phyloP scores from a whole-genome alignment of 2,113 vertebrate species.

The Xenus cinereus region DNA sequence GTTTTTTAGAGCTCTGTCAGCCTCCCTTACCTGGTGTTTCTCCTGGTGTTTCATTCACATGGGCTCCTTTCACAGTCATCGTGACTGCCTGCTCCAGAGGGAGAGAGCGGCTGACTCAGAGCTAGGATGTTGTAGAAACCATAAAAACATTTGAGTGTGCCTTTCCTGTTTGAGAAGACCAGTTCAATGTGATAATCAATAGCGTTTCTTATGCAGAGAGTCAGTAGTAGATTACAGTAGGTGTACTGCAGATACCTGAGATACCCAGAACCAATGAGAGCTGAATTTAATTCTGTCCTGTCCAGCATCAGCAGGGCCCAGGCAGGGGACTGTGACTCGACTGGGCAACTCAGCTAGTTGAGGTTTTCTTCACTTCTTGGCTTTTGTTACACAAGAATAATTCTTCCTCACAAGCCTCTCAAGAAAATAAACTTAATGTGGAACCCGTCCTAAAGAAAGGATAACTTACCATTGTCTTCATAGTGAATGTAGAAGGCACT shows the following conservation, averaged over 20 bases:
- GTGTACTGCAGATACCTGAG: background rate
- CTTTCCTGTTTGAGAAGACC: background rate
- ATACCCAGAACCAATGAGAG: background rate
- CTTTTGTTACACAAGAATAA: background rate
- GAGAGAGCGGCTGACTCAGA: background rate
- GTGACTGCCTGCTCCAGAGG: background rate
- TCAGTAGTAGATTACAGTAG: background rate
- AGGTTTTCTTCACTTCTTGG: background rate
- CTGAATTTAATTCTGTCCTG: background rate
- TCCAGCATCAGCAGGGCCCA: background rate
- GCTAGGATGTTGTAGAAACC: background rate
- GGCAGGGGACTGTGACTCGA: background rate
- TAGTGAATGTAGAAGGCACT: background rate
- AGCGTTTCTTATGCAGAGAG: background rate
- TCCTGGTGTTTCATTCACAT: background rate
- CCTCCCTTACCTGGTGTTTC: background rate
- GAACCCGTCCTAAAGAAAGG: background rate
- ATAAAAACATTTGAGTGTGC: fast-evolving
- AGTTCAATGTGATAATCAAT: background rate
- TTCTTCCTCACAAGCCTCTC: background rate
- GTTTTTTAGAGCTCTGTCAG: background rate
- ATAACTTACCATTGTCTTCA: background rate
- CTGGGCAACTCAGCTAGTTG: background rate
- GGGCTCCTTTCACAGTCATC: background rate
- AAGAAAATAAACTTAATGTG: background rate